Evolutionary conservation across 2,888 invertebrate species (phyloP), one percentile per base, ranked within the genome.

Genomic region (Ischnura elegans): DNA sequence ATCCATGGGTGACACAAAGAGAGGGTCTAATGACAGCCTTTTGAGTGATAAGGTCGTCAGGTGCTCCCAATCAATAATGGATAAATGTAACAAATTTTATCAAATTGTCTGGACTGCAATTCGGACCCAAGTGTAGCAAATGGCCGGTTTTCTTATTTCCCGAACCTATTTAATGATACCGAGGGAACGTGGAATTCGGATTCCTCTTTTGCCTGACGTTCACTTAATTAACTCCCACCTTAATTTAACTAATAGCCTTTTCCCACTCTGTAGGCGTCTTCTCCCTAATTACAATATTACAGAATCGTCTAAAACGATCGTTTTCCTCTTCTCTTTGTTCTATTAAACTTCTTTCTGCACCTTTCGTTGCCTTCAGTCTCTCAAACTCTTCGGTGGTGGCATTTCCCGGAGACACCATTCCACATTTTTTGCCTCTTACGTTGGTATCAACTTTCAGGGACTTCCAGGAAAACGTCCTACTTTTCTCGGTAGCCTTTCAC

Each of bases 201-300:
- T 36, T 21, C 16, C 51, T 51, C 36, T 55, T 87, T 51, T 51
- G 36, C 36, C 36, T 36, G 42, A 25, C 51, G 36, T 51, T 51
- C 87, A 51, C 86, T 87, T 87, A 51, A 87, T 87, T 87, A 51
- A 76, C 19, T 55, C 51, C 2, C 21, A 19, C 42, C 36, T 55
- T 51, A 87, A 87, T 87, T 87, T 46, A 55, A 87, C 55, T 36
- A 87, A 55, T 36, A 51, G 87, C 42, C 0, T 36, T 10, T 86
- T 25, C 45, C n/a, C n/a, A 46, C n/a, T n/a, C 43, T n/a, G 45
- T n/a, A 45, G n/a, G 46, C 46, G 86, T 86, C 45, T 45, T n/a
- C 25, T 42, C 46, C 46, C 76, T 76, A 76, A 76, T 76, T 76
- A 36, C 76, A 21, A 8, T 45, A 45, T 46, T 21, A 25, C 46